Evolutionary conservation across 2,113 vertebrate genomes (phyloP).

Genomic region (Gasterosteus nipponicus): DNA sequence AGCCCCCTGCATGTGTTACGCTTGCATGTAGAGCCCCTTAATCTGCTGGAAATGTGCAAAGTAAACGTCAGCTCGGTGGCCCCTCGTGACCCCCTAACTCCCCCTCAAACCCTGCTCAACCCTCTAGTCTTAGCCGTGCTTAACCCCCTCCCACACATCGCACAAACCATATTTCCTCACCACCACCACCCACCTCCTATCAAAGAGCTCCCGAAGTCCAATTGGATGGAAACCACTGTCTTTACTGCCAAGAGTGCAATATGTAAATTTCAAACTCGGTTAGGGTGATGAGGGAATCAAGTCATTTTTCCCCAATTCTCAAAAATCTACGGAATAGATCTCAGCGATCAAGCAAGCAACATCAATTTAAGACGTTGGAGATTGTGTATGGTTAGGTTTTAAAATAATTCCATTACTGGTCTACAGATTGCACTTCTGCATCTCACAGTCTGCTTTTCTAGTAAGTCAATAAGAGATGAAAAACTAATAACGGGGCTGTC

Average conservation of each 20-base stretch:
- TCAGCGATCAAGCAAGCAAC: background rate
- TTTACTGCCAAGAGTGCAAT: conserved; percentile 1
- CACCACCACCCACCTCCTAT: conserved; percentile 22
- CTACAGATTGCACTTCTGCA: background rate
- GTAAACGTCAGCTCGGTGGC: conserved; percentile 38
- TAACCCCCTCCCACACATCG: conserved; percentile 29
- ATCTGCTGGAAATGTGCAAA: conserved; percentile 57
- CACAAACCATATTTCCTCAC: conserved; percentile 39
- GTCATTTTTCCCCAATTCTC: background rate
- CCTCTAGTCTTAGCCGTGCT: conserved; percentile 7
- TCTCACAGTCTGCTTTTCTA: background rate
- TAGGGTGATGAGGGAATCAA: background rate
- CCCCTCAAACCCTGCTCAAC: conserved; percentile 41
- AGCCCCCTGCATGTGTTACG: conserved; percentile 31
- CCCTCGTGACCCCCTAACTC: conserved; percentile 14
- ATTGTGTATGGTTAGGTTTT: background rate
- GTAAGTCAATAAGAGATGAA: conserved; percentile 28
- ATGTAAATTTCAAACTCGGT: conserved; percentile 10
- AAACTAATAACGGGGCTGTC: background rate
- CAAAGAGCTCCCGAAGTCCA: background rate
- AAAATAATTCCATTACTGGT: conserved; percentile 23
- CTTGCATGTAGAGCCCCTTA: conserved; percentile 38
- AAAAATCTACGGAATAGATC: background rate
- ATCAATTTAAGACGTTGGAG: conserved; percentile 15
- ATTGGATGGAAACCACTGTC: background rate